phyloP scores from a whole-genome alignment of 2,888 invertebrate genomes.

The Salpingus planirostris region DNA sequence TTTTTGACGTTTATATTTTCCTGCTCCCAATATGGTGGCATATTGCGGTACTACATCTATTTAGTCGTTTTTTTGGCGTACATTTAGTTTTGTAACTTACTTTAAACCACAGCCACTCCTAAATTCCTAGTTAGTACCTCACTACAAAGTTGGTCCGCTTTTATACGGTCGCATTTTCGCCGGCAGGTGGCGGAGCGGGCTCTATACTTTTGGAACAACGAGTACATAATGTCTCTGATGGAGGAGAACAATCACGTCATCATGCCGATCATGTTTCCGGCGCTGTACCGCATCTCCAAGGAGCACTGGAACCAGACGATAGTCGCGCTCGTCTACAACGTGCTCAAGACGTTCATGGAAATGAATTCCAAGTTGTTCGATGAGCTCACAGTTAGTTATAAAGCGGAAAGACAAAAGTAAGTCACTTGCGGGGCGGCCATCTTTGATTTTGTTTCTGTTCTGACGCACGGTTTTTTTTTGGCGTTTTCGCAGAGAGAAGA shows the following conservation, averaged over 20 bases:
- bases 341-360: conserved; percentile 99
- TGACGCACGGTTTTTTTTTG: no score
- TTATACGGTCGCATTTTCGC: conserved; percentile 3
- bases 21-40: no score
- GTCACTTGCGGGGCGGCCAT: conserved; percentile 1
- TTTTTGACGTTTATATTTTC: background rate
- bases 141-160: background rate
- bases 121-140: no score
- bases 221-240: conserved; percentile 98
- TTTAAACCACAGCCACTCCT: background rate
- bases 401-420: conserved; percentile 98
- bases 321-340: conserved; percentile 98
- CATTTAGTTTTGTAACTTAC: no score
- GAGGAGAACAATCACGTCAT: conserved; percentile 97
- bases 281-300: conserved; percentile 96
- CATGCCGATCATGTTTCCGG: conserved; percentile 99
- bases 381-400: conserved; percentile 97
- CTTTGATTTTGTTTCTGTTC: no score
- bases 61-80: no score
- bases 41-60: no score
- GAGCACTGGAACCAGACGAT: conserved; percentile 99
- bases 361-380: conserved; percentile 99
- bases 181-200: conserved; percentile 95
- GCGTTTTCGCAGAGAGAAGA: conserved; percentile 67
- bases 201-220: conserved; percentile 99